Percentiles rank a stretch among this genome's conserved stretches.
Conservation (phyloP, 2,113 vertebrate species). For the Tyto alba region DNA sequence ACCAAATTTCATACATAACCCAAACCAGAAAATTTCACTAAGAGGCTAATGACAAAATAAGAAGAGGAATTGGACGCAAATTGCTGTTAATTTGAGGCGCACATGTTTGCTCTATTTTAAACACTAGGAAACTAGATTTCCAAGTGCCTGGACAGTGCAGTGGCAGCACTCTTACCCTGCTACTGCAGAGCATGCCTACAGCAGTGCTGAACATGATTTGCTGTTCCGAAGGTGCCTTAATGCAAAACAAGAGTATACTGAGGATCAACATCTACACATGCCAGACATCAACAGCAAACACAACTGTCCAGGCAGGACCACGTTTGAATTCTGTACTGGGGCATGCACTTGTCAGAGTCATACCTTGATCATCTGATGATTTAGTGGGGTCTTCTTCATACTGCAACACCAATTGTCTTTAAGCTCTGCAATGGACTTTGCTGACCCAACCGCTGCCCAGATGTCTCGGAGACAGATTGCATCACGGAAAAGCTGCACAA, state of each 20-base stretch:
- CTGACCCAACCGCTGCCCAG: neutral
- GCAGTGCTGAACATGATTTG: neutral
- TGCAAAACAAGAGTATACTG: neutral
- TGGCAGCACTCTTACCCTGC: neutral
- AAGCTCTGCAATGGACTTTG: neutral
- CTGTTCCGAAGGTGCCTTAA: neutral
- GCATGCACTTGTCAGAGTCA: neutral
- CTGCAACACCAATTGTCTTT: neutral
- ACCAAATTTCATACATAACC: neutral
- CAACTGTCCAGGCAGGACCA: neutral
- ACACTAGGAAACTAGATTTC: neutral
- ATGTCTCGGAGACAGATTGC: neutral
- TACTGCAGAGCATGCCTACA: neutral
- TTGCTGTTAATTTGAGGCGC: neutral
- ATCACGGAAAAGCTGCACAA: neutral
- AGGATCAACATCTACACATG: neutral
- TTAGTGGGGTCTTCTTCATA: neutral
- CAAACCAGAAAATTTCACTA: neutral
- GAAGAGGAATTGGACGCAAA: neutral
- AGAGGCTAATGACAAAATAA: neutral
- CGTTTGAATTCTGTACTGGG: neutral
- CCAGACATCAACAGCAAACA: neutral
- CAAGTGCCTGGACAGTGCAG: neutral
- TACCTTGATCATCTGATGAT: neutral
- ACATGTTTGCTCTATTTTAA: neutral